Evolutionary conservation across 2,888 invertebrate genomes (phyloP).

Genomic region (Drosophila ezoana): DNA sequence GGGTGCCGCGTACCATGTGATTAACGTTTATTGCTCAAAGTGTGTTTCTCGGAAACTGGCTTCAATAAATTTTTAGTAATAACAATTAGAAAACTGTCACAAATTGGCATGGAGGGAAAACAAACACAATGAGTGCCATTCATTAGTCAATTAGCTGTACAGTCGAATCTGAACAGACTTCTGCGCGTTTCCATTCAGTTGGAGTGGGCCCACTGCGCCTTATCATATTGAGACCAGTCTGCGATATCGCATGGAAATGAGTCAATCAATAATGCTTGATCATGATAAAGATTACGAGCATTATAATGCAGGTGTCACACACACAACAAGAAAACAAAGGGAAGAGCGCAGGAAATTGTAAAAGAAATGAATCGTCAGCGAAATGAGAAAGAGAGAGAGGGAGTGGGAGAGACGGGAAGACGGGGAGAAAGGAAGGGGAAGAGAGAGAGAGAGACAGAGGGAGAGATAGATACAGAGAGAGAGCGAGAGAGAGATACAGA

Average conservation of each 20-base stretch:
- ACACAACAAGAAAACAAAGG: background rate
- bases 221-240: constrained; percentile 37
- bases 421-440: no score
- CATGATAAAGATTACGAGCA: constrained; percentile 10
- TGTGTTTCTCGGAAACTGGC: constrained; percentile 45
- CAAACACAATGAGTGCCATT: constrained; percentile 64
- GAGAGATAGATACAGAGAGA: no score
- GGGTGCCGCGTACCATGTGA: constrained; percentile 36
- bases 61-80: constrained; percentile 44
- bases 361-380: background rate
- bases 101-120: constrained; percentile 26
- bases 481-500: no score
- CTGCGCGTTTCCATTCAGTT: constrained; percentile 9
- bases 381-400: background rate
- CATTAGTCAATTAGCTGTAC: constrained; percentile 60
- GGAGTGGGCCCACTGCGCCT: constrained; percentile 40
- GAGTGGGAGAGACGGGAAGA: no score
- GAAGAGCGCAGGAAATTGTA: background rate
- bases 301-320: constrained; percentile 39
- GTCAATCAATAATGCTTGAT: constrained; percentile 38
- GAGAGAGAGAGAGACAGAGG: no score
- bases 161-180: constrained; percentile 45
- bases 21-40: constrained; percentile 41
- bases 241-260: constrained; percentile 65
- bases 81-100: constrained; percentile 58